Evolutionary conservation across 2,113 vertebrate species (phyloP).

Genomic region (Cyprinodon brontotheroides): DNA sequence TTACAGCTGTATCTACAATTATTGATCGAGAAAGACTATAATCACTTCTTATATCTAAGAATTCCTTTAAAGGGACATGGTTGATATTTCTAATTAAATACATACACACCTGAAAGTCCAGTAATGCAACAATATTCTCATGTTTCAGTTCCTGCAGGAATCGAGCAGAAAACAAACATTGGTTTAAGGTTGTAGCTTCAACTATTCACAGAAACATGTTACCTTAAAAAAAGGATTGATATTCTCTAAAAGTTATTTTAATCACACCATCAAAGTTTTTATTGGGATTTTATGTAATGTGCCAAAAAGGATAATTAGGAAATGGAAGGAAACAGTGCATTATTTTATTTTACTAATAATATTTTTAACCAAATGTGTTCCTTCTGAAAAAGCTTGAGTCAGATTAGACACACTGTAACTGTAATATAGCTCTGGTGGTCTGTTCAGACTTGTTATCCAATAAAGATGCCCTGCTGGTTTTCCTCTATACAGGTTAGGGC

Average conservation of each 20-base stretch:
- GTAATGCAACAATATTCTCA: constrained; percentile 97
- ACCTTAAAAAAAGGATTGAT: not conserved
- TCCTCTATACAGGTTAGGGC: too few species aligned
- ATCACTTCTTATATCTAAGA: constrained; percentile 13
- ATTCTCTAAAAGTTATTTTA: not conserved
- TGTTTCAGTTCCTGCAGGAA: constrained; percentile 92
- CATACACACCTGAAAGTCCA: constrained; percentile 93
- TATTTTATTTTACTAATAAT: too few species aligned
- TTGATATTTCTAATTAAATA: not conserved
- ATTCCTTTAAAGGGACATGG: not conserved
- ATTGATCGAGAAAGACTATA: constrained; percentile 7
- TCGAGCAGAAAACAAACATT: constrained; percentile 15
- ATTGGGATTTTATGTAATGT: not conserved
- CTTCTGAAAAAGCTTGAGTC: not conserved
- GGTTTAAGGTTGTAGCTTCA: not conserved
- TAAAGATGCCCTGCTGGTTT: not conserved
- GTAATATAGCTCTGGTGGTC: not conserved
- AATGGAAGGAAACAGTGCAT: not conserved
- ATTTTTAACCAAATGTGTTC: not conserved
- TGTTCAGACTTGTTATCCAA: not conserved
- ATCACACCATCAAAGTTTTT: not conserved
- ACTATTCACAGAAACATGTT: not conserved
- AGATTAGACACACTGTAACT: not conserved
- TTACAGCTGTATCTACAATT: constrained; percentile 16
- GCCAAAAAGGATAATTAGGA: not conserved